Percentiles rank a stretch among this genome's conserved stretches.
phyloP scores from a whole-genome alignment of 2,113 vertebrate genomes.

The Megaceryle torquata region DNA sequence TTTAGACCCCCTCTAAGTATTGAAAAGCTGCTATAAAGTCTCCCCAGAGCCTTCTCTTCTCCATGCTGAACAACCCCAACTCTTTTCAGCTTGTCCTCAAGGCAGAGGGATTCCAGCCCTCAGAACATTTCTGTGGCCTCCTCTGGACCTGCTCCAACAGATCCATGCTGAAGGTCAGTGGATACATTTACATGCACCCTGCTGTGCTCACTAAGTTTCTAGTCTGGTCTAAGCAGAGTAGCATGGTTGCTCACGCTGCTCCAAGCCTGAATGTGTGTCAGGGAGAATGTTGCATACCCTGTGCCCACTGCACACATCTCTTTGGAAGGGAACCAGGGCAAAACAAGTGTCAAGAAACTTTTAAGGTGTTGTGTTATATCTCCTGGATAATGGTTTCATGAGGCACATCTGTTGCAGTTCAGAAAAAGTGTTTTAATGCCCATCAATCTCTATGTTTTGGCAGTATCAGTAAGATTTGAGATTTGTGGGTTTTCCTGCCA shows the following conservation, averaged over 20 bases:
- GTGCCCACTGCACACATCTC: accelerated
- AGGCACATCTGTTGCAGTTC: background rate
- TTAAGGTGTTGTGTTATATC: background rate
- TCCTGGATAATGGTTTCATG: background rate
- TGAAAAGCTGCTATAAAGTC: background rate
- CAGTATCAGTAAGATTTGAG: background rate
- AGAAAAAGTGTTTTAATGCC: background rate
- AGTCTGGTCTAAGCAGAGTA: background rate
- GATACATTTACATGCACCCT: accelerated
- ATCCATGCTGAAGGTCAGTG: background rate
- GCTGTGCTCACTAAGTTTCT: background rate
- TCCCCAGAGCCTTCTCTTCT: background rate
- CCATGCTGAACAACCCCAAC: too few species aligned
- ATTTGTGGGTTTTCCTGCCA: background rate
- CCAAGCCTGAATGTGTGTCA: background rate
- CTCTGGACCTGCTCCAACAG: too few species aligned
- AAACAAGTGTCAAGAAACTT: background rate
- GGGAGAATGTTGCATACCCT: background rate
- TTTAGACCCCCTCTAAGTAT: background rate
- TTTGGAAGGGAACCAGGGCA: background rate
- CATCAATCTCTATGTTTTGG: background rate
- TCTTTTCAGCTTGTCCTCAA: too few species aligned
- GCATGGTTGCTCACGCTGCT: background rate
- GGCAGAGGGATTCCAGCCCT: too few species aligned
- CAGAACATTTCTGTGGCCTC: too few species aligned